Conservation (phyloP, 2,888 invertebrate genomes). For the Aphidius colemani region DNA sequence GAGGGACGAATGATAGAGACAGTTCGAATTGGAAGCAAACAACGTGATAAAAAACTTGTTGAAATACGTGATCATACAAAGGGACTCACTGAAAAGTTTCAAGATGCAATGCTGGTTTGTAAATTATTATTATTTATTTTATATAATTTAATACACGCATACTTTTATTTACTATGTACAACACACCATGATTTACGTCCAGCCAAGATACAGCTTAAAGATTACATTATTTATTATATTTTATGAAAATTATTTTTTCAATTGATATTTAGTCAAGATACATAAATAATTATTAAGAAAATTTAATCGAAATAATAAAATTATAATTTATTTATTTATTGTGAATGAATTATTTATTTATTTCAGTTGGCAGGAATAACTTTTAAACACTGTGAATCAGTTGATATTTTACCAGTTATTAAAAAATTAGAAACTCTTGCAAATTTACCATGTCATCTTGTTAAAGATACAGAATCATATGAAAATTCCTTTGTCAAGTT, state of each 20-base stretch:
- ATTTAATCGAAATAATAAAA: too few relatives aligned
- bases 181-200: background rate
- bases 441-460: slow-evolving; percentile 44
- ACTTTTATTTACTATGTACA: background rate
- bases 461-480: slow-evolving; percentile 28
- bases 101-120: slow-evolving; percentile 38
- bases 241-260: too few relatives aligned
- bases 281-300: too few relatives aligned
- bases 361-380: slow-evolving; percentile 38
- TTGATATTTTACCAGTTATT: slow-evolving; percentile 44
- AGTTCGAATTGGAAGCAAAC: slow-evolving; percentile 42
- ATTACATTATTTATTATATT: background rate
- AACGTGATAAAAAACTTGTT: slow-evolving; percentile 32
- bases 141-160: background rate
- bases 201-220: background rate
- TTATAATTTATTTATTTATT: background rate
- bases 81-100: slow-evolving; percentile 36
- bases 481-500: slow-evolving; percentile 33
- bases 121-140: background rate
- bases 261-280: too few relatives aligned
- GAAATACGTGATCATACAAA: slow-evolving; percentile 35
- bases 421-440: slow-evolving; percentile 37
- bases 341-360: background rate
- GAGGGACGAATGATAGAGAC: slow-evolving; percentile 61
- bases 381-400: slow-evolving; percentile 29